phyloP scores from a whole-genome alignment of 1,140 invertebrate genomes.

The Monochamus saltuarius region DNA sequence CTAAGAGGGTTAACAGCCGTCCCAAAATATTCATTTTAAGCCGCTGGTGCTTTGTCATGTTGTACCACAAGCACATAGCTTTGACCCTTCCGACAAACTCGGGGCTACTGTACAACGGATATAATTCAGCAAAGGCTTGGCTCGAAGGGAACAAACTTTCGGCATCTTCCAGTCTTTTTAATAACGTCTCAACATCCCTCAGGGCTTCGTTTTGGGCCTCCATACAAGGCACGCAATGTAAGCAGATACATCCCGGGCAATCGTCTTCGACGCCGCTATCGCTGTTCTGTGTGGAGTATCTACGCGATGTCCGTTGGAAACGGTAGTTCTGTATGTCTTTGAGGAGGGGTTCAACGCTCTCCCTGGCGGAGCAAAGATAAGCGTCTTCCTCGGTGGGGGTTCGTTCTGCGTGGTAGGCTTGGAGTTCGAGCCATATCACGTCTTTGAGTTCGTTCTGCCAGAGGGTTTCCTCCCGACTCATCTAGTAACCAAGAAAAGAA shows the following conservation, averaged over 20 bases:
- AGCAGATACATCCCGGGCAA: conserved; percentile 61
- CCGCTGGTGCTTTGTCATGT: conserved; percentile 80
- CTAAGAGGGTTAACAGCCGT: conserved; percentile 65
- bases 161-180: conserved; percentile 72
- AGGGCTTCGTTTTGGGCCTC: conserved; percentile 71
- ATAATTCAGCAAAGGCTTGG: conserved; percentile 72
- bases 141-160: conserved; percentile 82
- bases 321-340: conserved; percentile 77
- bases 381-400: conserved; percentile 74
- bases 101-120: conserved; percentile 68
- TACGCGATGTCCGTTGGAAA: conserved; percentile 29
- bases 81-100: conserved; percentile 69
- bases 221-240: conserved; percentile 70
- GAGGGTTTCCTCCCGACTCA: conserved; percentile 77
- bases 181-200: conserved; percentile 68
- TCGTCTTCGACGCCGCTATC: conserved; percentile 51
- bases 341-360: conserved; percentile 68
- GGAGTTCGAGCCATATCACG: conserved; percentile 86
- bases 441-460: conserved; percentile 89
- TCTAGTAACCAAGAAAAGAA: conserved; percentile 53
- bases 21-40: conserved; percentile 78
- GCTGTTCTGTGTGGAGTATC: conserved; percentile 34
- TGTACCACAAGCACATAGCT: conserved; percentile 88
- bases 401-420: conserved; percentile 75
- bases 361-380: conserved; percentile 71